These are phyloP conservation scores for Astreopora myriophthalma DNA, from an alignment of 64 coral and sea anemone species.

Conservation along the genomic window DNA sequence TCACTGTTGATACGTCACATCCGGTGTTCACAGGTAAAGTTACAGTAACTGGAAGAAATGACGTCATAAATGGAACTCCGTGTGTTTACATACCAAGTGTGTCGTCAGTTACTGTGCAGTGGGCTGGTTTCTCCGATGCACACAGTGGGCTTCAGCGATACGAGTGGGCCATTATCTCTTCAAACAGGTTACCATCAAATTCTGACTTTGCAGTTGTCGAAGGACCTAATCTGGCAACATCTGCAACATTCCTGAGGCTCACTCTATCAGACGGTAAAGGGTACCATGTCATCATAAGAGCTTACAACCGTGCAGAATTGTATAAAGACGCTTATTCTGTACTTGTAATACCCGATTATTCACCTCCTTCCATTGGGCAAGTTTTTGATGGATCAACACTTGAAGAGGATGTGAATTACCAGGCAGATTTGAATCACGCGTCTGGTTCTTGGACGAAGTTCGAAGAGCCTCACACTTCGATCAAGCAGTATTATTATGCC, in stretches of 20 bases:
- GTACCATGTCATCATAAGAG: slow-evolving; percentile 75
- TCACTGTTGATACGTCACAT: slow-evolving; percentile 58
- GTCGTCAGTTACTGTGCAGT: slow-evolving; percentile 26
- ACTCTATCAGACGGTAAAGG: slow-evolving; percentile 44
- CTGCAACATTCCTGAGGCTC: slow-evolving; percentile 59
- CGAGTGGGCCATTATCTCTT: slow-evolving; percentile 53
- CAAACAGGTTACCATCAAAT: not conserved
- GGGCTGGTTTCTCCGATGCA: slow-evolving; percentile 59
- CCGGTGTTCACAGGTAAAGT: slow-evolving; percentile 76
- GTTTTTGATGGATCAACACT: slow-evolving; percentile 71
- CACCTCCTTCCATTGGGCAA: slow-evolving; percentile 59
- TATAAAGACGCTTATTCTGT: slow-evolving; percentile 73
- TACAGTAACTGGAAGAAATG: slow-evolving; percentile 31
- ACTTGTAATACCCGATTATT: slow-evolving; percentile 72
- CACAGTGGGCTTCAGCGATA: slow-evolving; percentile 55
- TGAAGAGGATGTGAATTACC: slow-evolving; percentile 70
- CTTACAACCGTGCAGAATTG: slow-evolving; percentile 42
- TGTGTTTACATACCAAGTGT: slow-evolving; percentile 58
- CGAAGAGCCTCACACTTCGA: slow-evolving; percentile 64
- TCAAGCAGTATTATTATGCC: slow-evolving; percentile 82
- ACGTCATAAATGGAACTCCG: slow-evolving; percentile 23
- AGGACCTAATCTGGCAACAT: slow-evolving; percentile 54
- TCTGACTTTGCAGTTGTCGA: slow-evolving; percentile 40
- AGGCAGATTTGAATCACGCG: slow-evolving; percentile 30
- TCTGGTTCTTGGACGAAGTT: slow-evolving; percentile 74